Evolutionary conservation across 2,888 invertebrate genomes (phyloP), one percentile per base, ranked within the genome.

Genomic region (Synanthedon andrenaeformis): DNA sequence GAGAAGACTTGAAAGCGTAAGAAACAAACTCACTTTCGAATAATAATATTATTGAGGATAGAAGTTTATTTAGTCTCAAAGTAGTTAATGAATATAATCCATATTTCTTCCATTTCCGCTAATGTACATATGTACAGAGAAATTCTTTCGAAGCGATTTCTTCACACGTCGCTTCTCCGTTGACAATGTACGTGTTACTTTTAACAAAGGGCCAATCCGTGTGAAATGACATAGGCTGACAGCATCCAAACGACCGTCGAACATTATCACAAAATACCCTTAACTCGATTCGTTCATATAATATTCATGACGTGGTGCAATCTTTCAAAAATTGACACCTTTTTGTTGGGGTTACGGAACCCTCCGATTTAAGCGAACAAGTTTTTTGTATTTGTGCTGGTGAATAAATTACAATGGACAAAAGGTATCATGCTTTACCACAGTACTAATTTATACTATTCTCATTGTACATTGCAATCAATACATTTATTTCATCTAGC

Each of bases 291-390:
- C 83, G 77, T 83, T 86, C 82, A 86, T 87, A 85, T 85, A 86
- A 87, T 82, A 87, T 87, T 86, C 86, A 87, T 86, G 86, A 83
- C 82, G 79, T 62, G 79, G 75, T 74, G 75, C 86, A 85, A 87
- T 87, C 86, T 87, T 87, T 87, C 86, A 87, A 86, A 86, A 87
- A 86, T 86, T 87, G 86, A 87, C 86, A 86, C 85, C 84, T 83
- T 82, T 81, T 79, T 70, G 69, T 70, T 66, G 66, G 75, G 75
- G 74, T 69, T 66, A 61, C 59, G 60, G 60, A 68, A 70, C 71
- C 73, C 76, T 71, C 70, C 65, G 63, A 14, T n/a, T 45, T 12
- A n/a, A 61, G 67, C 66, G 78, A 70, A 80, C 82, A 84, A 82
- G 81, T 82, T 83, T 51, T 56, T 84, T 81, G 81, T 80, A 77